A percentile compares a stretch with the other conserved stretches of the same genome.
Evolutionary conservation across 2,113 vertebrate genomes (phyloP).

Genomic region (Coryphaenoides rupestris): DNA sequence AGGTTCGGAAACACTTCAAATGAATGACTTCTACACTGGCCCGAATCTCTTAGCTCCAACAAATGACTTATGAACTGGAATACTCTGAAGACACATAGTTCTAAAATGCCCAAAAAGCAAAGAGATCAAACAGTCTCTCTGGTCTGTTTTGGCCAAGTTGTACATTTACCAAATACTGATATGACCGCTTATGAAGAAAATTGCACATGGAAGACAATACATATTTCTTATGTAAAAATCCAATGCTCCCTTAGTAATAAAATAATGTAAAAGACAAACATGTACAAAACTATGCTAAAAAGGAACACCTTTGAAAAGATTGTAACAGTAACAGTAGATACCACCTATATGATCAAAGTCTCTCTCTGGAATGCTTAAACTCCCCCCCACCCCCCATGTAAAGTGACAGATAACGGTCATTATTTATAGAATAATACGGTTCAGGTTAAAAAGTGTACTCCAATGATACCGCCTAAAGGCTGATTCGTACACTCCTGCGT

Average conservation of each 20-base stretch:
- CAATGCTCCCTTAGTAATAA: conserved; percentile 21
- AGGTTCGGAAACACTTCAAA: too few relatives aligned
- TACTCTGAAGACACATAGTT: too few relatives aligned
- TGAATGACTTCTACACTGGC: too few relatives aligned
- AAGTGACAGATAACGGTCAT: conserved; percentile 46
- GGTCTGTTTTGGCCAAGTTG: too few relatives aligned
- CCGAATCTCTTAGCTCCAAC: too few relatives aligned
- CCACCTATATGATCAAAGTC: neutral
- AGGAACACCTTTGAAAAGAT: neutral
- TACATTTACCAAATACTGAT: too few relatives aligned
- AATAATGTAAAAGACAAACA: conserved; percentile 35
- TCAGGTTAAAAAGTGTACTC: too few relatives aligned
- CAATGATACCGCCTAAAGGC: too few relatives aligned
- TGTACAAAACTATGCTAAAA: conserved; percentile 40
- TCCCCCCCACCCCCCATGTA: conserved; percentile 28
- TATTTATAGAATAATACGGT: conserved; percentile 18
- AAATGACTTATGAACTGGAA: too few relatives aligned
- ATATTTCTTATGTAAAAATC: conserved; percentile 14
- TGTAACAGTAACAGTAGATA: neutral
- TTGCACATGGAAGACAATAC: conserved; percentile 50
- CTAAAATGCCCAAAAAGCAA: too few relatives aligned
- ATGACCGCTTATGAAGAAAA: conserved; percentile 21
- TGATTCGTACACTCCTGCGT: too few relatives aligned
- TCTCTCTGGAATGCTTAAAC: conserved; percentile 56
- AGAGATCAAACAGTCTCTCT: too few relatives aligned